A percentile compares a stretch with the other conserved stretches of the same genome.
Conservation (phyloP, 2,888 invertebrate genomes). For the Elegia similella region DNA sequence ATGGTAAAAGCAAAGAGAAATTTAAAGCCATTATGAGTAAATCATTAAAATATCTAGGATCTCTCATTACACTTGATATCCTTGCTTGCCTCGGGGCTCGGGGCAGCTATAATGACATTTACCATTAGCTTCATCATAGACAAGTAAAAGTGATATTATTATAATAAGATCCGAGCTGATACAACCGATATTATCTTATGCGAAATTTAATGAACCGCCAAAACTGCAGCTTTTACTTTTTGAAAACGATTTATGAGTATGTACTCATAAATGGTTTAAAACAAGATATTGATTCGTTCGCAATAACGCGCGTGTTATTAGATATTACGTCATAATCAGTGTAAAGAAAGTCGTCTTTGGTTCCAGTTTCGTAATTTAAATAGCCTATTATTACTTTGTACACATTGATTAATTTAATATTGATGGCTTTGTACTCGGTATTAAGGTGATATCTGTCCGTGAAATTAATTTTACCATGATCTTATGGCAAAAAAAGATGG, state of each 20-base stretch:
- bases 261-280: not conserved
- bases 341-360: conserved; percentile 1
- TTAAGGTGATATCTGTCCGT: not conserved
- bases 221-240: conserved; percentile 1
- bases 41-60: no score
- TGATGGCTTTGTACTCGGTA: not conserved
- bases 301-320: conserved; percentile 4
- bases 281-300: conserved; percentile 2
- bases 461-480: not conserved
- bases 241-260: not conserved
- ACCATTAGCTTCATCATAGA: no score
- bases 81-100: no score
- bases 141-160: no score
- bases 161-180: no score
- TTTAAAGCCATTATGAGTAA: no score
- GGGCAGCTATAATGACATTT: no score
- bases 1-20: no score
- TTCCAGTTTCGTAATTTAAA: conserved; percentile 8
- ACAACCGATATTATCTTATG: not conserved
- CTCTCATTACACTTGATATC: no score
- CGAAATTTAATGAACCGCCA: not conserved
- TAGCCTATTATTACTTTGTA: conserved; percentile 1
- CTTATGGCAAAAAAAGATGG: no score
- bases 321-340: conserved; percentile 5
- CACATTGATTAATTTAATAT: conserved; percentile 10